Conservation (phyloP, 2,888 invertebrate genomes). For the Hydraecia micacea region DNA sequence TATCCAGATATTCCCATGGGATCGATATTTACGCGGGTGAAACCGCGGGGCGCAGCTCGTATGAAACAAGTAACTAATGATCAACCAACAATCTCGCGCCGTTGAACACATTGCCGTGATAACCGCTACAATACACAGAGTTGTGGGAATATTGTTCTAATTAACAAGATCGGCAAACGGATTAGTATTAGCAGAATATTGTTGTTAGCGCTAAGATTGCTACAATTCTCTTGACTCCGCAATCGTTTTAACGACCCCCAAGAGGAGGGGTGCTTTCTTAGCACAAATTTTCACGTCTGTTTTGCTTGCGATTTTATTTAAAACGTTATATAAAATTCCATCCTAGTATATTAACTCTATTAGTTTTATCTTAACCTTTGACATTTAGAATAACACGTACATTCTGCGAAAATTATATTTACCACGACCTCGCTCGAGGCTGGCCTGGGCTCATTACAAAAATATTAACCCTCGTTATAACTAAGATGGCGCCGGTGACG, state of each 20-base stretch:
- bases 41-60: not conserved
- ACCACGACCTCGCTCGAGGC: conserved; percentile 36
- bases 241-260: conserved; percentile 32
- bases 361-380: conserved; percentile 30
- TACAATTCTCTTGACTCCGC: conserved; percentile 8
- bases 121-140: conserved; percentile 15
- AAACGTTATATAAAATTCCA: not conserved
- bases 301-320: not conserved
- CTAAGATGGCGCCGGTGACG: conserved; percentile 42
- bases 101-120: not conserved
- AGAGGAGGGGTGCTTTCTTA: not conserved
- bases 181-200: conserved; percentile 29
- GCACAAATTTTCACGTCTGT: not conserved
- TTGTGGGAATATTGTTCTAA: conserved; percentile 46
- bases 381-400: conserved; percentile 40
- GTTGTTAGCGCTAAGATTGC: conserved; percentile 28
- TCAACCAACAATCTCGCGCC: conserved; percentile 21
- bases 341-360: not conserved
- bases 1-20: not conserved
- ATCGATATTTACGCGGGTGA: not conserved
- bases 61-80: conserved; percentile 10
- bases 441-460: conserved; percentile 39
- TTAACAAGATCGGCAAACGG: conserved; percentile 37
- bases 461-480: conserved; percentile 59
- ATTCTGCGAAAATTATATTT: conserved; percentile 33